Base-by-base conservation (phyloP, 1,140 invertebrate species). In the Papilio helenus region DNA sequence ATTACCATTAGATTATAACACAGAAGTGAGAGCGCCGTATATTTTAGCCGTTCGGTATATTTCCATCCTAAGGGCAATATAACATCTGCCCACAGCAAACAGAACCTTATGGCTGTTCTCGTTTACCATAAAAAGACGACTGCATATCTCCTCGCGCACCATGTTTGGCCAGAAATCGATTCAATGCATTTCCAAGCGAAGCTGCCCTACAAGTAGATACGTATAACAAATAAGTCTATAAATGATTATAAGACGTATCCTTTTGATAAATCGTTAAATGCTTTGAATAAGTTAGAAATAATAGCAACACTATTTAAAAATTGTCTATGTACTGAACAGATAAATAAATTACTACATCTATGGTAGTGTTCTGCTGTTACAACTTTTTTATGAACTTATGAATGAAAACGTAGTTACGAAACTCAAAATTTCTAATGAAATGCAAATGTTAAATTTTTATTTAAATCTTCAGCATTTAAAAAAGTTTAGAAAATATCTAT, bases 101-200 rank as follows among this genome's bases (percentile, higher is more conserved):
- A 71, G 72, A 79, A 80, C 80, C 77, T 81, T 81, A 84, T 81
- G 79, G 84, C 76, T 83, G 88, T 83, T 85, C 86, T 86, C 80
- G 84, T 88, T 88, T 65, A 42, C 89, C 87, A 87, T 89, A 90
- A 83, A 85, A 83, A 87, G 84, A 39, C 34, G 76, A 83, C 80
- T 81, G 80, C 80, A 84, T 79, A 77, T 84, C 78, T 71, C 81
- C 81, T 86, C 82, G 80, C 81, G 26, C 65, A 58, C 87, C 88
- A 80, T 89, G 82, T 90, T 86, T 88, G 88, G 88, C 71, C 72
- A 82, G 49, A 83, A 81, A 84, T 80, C 81, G 79, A 80, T 79
- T 84, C 79, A 73, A 77, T 78, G 79, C 76, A 79, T 46, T 80
- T 82, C 76, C 81, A 77, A 82, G 72, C 80, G 74, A 79, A 81